These are phyloP conservation scores for Cossypha caffra DNA, from an alignment of 2,797 vertebrate genomes.

Conservation along the genomic window DNA sequence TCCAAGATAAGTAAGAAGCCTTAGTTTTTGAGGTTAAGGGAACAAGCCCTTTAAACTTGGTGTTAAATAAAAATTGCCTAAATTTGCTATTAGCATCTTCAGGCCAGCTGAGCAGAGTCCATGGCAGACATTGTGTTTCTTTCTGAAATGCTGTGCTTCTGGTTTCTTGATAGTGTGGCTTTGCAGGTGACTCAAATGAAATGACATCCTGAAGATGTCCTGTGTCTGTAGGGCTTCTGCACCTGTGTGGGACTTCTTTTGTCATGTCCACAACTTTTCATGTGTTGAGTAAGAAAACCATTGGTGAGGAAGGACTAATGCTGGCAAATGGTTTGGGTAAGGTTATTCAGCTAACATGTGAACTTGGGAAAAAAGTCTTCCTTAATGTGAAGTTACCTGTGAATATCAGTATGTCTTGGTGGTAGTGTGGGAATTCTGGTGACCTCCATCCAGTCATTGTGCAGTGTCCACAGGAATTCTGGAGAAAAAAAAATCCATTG, in stretches of 20 bases:
- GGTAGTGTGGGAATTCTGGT: neutral
- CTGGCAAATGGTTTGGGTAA: neutral
- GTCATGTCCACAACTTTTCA: accelerated
- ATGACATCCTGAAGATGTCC: neutral
- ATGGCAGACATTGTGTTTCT: accelerated
- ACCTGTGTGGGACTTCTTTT: accelerated
- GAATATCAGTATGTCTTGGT: accelerated
- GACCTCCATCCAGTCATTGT: neutral
- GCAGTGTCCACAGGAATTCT: neutral
- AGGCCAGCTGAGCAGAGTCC: neutral
- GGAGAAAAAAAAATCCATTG: neutral
- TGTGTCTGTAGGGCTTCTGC: neutral
- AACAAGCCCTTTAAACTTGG: neutral
- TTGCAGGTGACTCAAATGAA: neutral
- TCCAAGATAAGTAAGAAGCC: neutral
- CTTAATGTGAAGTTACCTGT: accelerated
- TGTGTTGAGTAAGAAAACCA: accelerated
- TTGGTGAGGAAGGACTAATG: neutral
- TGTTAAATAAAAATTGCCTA: neutral
- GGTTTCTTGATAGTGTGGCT: neutral
- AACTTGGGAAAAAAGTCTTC: neutral
- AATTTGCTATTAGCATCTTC: neutral
- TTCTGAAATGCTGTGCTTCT: neutral
- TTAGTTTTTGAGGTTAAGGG: neutral
- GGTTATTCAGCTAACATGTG: accelerated